Conservation (phyloP, 2,113 vertebrate species). For the Pseudois nayaur region DNA sequence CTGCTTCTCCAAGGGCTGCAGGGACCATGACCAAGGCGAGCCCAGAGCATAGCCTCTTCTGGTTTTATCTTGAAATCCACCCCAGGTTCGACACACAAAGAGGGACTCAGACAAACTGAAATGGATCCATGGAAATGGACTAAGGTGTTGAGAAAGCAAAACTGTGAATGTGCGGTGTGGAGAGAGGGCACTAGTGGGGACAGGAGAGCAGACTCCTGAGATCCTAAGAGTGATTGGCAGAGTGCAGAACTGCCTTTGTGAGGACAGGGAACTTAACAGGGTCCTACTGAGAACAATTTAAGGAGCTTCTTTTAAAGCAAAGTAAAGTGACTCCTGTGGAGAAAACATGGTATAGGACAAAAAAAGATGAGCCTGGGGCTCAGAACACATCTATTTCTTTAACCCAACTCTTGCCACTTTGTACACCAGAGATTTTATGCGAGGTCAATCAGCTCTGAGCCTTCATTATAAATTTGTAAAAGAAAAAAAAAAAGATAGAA, state of each 20-base stretch:
- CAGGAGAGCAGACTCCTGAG: not conserved
- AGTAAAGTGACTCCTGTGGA: not conserved
- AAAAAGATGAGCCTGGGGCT: not conserved
- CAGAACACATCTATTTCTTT: not conserved
- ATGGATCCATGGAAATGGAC: not conserved
- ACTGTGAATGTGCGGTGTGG: not conserved
- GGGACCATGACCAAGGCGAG: not conserved
- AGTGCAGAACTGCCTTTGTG: not conserved
- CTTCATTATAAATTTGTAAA: not conserved
- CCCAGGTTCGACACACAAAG: not conserved
- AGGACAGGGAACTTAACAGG: not conserved
- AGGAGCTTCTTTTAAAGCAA: not conserved
- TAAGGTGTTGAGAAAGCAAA: not conserved
- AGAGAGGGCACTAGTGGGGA: not conserved
- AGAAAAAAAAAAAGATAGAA: not conserved
- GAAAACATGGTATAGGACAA: not conserved
- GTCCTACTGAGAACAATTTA: not conserved
- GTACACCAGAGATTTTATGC: not conserved
- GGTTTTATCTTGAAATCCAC: not conserved
- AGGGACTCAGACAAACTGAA: not conserved
- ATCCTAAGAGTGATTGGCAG: accelerated
- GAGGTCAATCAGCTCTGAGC: not conserved
- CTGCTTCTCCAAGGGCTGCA: not conserved
- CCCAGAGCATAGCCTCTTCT: not conserved
- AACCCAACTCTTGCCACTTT: not conserved